A percentile compares a stretch with the other conserved stretches of the same genome.
Evolutionary conservation across 2,113 vertebrate genomes (phyloP).

Genomic region (Pomatostomus ruficeps): DNA sequence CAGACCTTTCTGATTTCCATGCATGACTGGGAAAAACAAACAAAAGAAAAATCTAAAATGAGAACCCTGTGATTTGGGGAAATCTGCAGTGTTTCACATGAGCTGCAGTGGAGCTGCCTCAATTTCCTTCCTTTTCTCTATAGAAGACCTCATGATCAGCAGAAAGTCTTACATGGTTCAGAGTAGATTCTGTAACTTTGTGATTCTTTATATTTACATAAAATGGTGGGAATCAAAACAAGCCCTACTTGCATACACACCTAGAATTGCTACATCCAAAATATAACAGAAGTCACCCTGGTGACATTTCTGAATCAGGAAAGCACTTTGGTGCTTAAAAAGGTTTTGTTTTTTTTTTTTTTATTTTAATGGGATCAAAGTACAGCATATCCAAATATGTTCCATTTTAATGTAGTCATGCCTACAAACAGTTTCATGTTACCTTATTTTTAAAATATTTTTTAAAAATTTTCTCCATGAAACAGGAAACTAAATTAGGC

Average conservation of each 20-base stretch:
- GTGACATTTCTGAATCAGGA: not conserved
- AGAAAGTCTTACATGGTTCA: not conserved
- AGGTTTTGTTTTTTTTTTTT: not conserved
- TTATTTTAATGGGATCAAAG: not conserved
- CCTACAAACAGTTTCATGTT: not conserved
- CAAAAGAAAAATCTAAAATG: not conserved
- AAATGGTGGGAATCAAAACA: not conserved
- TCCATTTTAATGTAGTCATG: not conserved
- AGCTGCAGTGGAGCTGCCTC: not conserved
- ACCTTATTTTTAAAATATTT: not conserved
- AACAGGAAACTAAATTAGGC: not conserved
- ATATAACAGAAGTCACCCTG: not conserved
- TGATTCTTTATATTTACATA: not conserved
- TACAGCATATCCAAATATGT: fast-evolving
- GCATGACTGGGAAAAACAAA: not conserved
- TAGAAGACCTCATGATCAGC: not conserved
- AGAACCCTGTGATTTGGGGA: not conserved
- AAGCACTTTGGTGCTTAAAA: not conserved
- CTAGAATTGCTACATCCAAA: not conserved
- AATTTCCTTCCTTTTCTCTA: not conserved
- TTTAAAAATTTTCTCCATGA: not conserved
- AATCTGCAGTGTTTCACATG: not conserved
- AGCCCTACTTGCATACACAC: not conserved
- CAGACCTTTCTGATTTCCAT: not conserved
- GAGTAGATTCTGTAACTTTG: not conserved